Base-by-base conservation (phyloP, 2,888 invertebrate genomes). In the Tinea pellionella region DNA sequence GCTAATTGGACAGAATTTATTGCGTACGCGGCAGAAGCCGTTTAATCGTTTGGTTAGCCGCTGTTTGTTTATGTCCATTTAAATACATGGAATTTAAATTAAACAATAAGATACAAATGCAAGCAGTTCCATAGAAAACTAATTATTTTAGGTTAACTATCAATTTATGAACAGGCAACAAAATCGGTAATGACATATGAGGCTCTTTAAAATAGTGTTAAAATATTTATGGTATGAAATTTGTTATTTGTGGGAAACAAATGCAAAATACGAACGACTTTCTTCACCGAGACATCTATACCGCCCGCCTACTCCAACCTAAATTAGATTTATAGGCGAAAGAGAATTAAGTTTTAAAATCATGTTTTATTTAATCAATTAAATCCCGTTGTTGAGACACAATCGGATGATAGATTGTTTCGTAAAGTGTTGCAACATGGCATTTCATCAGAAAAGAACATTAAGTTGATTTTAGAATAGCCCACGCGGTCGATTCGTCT, bases 1-100 rank as follows among this genome's bases (percentile, higher is more conserved):
- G 77, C 85, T 86, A 86, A 86, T 86, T 86, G 79, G 85, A 74
- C 73, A 75, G 73, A 77, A 86, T 84, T 83, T 84, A 85, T 80
- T 75, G 74, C 73, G 68, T 70, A 66, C 68, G 68, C 67, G 66
- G 61, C 63, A 63, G 57, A 63, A 67, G 63, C 67, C 64, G 64
- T 66, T 67, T 59, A 42, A 37, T 47, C 16, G 13, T 57, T 57
- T 57, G 29, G 57, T 24, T 29, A 29, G 47, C 59, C 59, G 59
- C 43, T 47, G 24, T 64, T 65, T 60, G 42, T 61, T 62, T 61
- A 62, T 60, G 60, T 51, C 37, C 58, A 60, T 63, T 61, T 53
- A 42, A 62, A 59, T 62, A 60, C 53, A 47, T 24, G 59, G 47
- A 30, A 59, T 47, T 16, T 43, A 18, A 59, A 59, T 59, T 47